phyloP scores from a whole-genome alignment of 2,113 vertebrate species.

The Pyrgilauda ruficollis region DNA sequence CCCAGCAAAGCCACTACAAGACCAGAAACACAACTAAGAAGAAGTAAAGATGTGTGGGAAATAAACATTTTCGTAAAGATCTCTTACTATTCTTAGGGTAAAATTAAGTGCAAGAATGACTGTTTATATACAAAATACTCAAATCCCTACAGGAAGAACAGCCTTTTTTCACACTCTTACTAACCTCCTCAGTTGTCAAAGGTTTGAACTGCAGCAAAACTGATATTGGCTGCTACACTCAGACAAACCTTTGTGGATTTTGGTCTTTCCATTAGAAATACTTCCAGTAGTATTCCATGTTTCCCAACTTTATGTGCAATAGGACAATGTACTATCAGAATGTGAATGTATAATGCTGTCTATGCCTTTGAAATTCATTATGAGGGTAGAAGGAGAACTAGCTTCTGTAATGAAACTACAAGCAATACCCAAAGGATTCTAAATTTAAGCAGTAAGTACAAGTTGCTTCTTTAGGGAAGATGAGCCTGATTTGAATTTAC shows the following conservation, averaged over 20 bases:
- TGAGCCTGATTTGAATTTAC: neutral
- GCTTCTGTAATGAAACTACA: neutral
- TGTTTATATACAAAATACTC: neutral
- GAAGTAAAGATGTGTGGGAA: neutral
- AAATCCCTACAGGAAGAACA: neutral
- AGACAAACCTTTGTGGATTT: neutral
- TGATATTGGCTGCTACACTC: neutral
- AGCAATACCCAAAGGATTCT: neutral
- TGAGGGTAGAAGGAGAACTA: neutral
- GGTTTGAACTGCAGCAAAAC: neutral
- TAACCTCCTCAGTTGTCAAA: fast-evolving
- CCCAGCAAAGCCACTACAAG: neutral
- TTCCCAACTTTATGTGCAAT: neutral
- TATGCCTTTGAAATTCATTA: neutral
- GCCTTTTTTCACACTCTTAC: neutral
- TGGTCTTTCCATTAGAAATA: neutral
- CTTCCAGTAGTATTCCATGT: neutral
- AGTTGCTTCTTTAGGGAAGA: neutral
- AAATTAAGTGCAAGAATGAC: neutral
- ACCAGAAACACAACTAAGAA: neutral
- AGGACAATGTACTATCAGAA: neutral
- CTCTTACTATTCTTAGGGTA: neutral
- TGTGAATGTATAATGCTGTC: neutral
- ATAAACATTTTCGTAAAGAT: neutral
- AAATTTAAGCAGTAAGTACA: neutral